Evolutionary conservation across 2,888 invertebrate genomes (phyloP).

Genomic region (Teleogryllus oceanicus): DNA sequence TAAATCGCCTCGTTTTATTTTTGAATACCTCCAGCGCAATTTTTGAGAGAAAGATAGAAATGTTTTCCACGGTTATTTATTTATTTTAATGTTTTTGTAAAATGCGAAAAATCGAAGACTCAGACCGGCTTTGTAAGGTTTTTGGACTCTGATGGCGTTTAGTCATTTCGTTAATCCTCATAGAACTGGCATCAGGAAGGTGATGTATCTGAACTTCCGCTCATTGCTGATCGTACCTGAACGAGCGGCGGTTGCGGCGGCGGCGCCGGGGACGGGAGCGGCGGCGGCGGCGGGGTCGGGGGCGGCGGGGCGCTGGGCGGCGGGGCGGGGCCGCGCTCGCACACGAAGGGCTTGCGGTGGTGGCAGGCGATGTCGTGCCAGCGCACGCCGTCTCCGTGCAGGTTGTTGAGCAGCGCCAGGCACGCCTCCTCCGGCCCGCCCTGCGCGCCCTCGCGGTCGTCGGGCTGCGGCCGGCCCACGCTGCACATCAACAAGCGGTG

Average conservation of each 20-base stretch:
- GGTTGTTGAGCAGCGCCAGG: constrained; percentile 79
- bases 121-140: too few relatives aligned
- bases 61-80: too few relatives aligned
- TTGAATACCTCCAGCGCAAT: too few relatives aligned
- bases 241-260: background rate
- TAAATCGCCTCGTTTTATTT: too few relatives aligned
- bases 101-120: too few relatives aligned
- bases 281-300: background rate
- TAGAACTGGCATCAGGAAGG: too few relatives aligned
- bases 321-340: constrained; percentile 65
- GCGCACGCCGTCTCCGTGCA: constrained; percentile 84
- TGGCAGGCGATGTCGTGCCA: constrained; percentile 90
- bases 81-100: too few relatives aligned
- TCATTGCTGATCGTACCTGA: background rate
- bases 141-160: too few relatives aligned
- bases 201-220: background rate
- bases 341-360: constrained; percentile 82
- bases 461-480: constrained; percentile 81
- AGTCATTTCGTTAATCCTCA: too few relatives aligned
- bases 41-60: too few relatives aligned
- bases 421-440: constrained; percentile 83
- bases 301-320: background rate
- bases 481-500: constrained; percentile 38
- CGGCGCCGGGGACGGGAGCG: background rate
- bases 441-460: constrained; percentile 76